Evolutionary conservation across 2,888 invertebrate genomes (phyloP), one percentile per base, ranked within the genome.

Genomic region (Acanthosepion lycidas): DNA sequence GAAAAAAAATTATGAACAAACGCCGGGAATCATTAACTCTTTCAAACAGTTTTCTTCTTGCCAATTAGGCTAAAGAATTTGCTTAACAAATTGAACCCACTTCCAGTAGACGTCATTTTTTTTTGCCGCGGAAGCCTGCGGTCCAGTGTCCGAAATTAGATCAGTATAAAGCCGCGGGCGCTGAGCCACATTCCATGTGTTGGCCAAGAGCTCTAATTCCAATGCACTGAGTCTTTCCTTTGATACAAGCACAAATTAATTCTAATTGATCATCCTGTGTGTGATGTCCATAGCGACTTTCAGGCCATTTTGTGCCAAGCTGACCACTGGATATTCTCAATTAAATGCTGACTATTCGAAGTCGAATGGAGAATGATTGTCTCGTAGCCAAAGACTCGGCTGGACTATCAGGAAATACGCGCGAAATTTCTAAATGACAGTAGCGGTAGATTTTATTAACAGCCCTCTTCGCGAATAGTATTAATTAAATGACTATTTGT

Each of bases 271-370:
- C 78, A 28, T n/a, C 78, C 6, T 78, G 28, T 78, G 78, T 78
- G 78, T 78, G 78, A n/a, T n/a, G 78, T 78, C 78, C n/a, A n/a
- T 28, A 78, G 78, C 78, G 64, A 64, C 64, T 64, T 26, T 64
- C 23, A 12, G 6, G 78, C 6, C 78, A 78, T 78, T n/a, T 78
- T 78, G 78, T 78, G 78, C 78, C 78, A 78, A 78, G n/a, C 78
- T 78, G 78, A 78, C 78, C 78, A 78, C 78, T 78, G 78, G 78
- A 78, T 78, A 78, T 78, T 78, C n/a, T 78, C 78, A 78, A n/a
- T 78, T 78, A 78, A 78, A 78, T 78, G n/a, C n/a, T 12, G 3
- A 78, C 78, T 78, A 28, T 78, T 78, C n/a, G n/a, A 78, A n/a
- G 2, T 12, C n/a, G n/a, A 78, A 78, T n/a, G n/a, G 8, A n/a